Evolutionary conservation across 2,888 invertebrate species (phyloP).

Genomic region (Sphaerophoria rueppellii): DNA sequence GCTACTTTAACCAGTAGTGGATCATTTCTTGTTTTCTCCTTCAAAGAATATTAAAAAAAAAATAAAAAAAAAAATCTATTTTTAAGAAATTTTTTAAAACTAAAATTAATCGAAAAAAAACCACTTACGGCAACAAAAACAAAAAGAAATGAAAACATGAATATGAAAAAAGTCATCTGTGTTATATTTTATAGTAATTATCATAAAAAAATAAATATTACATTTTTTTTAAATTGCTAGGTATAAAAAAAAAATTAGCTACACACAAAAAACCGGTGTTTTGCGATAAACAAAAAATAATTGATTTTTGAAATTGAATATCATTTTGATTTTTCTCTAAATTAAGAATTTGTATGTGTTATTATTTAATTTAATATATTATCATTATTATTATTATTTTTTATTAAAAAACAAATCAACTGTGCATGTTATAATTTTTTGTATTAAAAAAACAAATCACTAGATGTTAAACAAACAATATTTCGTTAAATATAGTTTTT

Average conservation of each 20-base stretch:
- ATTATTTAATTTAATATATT: slow-evolving; percentile 69
- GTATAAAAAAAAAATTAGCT: slow-evolving; percentile 31
- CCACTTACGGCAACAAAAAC: slow-evolving; percentile 55
- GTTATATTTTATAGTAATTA: slow-evolving; percentile 80
- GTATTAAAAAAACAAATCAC: slow-evolving; percentile 63
- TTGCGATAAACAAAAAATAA: slow-evolving; percentile 47
- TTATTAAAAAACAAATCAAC: slow-evolving; percentile 64
- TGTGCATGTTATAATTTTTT: slow-evolving; percentile 64
- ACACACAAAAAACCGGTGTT: slow-evolving; percentile 53
- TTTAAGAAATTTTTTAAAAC: slow-evolving; percentile 43
- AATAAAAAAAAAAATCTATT: slow-evolving; percentile 46
- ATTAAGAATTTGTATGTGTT: slow-evolving; percentile 69
- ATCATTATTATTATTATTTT: slow-evolving; percentile 47
- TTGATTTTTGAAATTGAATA: slow-evolving; percentile 55
- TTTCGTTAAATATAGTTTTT: slow-evolving; percentile 61
- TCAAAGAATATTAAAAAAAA: slow-evolving; percentile 14
- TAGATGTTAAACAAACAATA: slow-evolving; percentile 68
- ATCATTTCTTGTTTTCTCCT: slow-evolving; percentile 24
- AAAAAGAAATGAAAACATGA: slow-evolving; percentile 75
- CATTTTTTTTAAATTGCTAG: slow-evolving; percentile 68
- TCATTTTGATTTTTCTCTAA: slow-evolving; percentile 41
- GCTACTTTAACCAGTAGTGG: slow-evolving; percentile 64
- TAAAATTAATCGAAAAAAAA: slow-evolving; percentile 56
- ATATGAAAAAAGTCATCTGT: slow-evolving; percentile 82
- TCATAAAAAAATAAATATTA: slow-evolving; percentile 72